Evolutionary conservation across 2,113 vertebrate genomes (phyloP).

Genomic region (Prietella phreatophila): DNA sequence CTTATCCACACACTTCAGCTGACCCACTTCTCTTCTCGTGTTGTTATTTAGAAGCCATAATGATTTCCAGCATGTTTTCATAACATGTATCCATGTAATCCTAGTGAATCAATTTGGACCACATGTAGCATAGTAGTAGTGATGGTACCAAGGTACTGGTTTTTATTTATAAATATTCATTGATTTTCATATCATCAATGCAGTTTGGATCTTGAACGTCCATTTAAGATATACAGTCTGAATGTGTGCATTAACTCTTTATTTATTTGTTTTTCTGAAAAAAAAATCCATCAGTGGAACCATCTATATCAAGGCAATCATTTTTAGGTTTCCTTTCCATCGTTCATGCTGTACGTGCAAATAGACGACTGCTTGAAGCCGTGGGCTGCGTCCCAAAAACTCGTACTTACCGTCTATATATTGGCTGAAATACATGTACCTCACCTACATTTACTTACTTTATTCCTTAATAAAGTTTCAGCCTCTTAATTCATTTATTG

Average conservation of each 20-base stretch:
- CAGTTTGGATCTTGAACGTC: neutral
- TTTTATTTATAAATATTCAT: neutral
- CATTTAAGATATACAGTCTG: neutral
- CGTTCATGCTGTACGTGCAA: no score
- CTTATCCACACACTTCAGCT: slow-evolving; percentile 25
- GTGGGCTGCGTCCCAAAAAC: no score
- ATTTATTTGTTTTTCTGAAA: neutral
- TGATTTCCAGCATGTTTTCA: neutral
- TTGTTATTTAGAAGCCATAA: neutral
- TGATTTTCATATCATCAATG: neutral
- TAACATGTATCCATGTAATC: neutral
- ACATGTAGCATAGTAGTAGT: neutral
- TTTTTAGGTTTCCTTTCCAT: neutral
- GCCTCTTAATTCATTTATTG: neutral
- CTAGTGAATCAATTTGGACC: neutral
- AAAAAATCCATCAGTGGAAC: neutral
- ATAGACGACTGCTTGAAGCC: no score
- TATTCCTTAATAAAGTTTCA: neutral
- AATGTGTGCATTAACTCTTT: neutral
- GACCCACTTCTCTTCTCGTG: neutral
- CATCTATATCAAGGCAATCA: neutral
- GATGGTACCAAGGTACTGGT: neutral
- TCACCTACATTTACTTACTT: no score
- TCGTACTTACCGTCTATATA: no score
- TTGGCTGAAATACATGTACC: no score